Evolutionary conservation across 2,113 vertebrate genomes (phyloP), one percentile per base, ranked within the genome.

Genomic region (Fregetta grallaria): DNA sequence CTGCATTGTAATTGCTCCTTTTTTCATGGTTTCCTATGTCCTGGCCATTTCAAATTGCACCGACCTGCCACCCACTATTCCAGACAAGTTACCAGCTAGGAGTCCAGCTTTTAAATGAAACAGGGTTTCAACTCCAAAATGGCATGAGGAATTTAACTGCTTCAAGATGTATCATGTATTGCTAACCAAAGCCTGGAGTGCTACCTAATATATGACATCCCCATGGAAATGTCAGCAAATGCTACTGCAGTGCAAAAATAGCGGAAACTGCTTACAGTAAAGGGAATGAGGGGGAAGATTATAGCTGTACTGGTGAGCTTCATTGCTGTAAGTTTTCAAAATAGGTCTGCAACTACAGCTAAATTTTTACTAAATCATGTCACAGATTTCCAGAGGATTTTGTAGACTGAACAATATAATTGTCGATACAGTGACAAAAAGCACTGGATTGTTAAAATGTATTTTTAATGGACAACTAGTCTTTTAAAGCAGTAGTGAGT

Each of bases 151-250:
- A 66, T 61, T 85, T 94, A 92, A 95, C 81, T 94, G 67, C 55
- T 94, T 94, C 92, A 95, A 85, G 94, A 92, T 79, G 83, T 80
- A 58, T 62, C 32, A 19, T 13, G 50, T 68, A 90, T 34, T 85
- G 76, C 44, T 90, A 93, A 94, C 83, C 53, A 95, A 96, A 96
- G 83, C 92, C 79, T 88, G 47, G 80, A 97, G 94, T 94, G 93
- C 92, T 98, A 94, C 84, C 84, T 97, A 97, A 97, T 97, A 92
- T 66, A 92, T 81, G 95, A 95, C 76, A 95, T 96, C 97, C 95
- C 84, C 25, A 83, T 94, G 97, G 94, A 98, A 97, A 97, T 95
- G 82, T 91, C 90, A 88, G 88, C 94, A 97, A 98, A 96, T 97
- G 96, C 89, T 97, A 96, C 98, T 96, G 97, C 94, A 83, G 93